phyloP scores from a whole-genome alignment of 2,113 vertebrate genomes.

The Tachuris rubrigastra region DNA sequence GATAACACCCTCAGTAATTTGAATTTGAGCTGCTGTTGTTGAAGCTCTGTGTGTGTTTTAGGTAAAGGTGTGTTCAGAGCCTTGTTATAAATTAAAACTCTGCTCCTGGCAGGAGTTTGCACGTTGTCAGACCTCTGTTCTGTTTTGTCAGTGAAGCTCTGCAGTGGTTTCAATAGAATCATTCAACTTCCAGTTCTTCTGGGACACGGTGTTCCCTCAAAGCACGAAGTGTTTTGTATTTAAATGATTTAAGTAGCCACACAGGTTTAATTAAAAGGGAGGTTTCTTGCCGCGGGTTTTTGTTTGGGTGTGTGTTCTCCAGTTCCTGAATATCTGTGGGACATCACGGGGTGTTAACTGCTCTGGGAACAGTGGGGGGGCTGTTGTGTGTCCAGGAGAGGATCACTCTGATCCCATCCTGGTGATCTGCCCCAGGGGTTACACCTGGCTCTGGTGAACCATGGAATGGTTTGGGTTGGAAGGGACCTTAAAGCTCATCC shows the following conservation, averaged over 20 bases:
- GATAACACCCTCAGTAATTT: neutral
- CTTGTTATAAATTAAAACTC: neutral
- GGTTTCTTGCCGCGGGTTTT: neutral
- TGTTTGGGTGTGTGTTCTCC: neutral
- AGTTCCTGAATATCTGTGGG: accelerated
- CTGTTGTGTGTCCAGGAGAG: neutral
- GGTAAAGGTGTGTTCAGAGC: neutral
- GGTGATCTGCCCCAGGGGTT: accelerated
- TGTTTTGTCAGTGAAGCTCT: neutral
- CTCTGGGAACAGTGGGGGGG: accelerated
- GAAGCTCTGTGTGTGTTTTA: neutral
- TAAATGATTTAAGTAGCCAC: neutral
- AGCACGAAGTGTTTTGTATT: neutral
- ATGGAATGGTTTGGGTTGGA: neutral
- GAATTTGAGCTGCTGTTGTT: neutral
- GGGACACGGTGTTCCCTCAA: accelerated
- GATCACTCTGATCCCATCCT: neutral
- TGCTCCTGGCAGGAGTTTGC: accelerated
- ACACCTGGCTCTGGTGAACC: neutral
- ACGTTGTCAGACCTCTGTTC: accelerated
- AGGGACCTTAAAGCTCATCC: neutral
- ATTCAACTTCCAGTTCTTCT: neutral
- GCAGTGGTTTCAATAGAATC: accelerated
- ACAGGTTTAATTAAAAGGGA: neutral
- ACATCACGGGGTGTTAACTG: accelerated